Evolutionary conservation across 2,797 vertebrate genomes (phyloP).

Genomic region (Crocodylus rhombifer): DNA sequence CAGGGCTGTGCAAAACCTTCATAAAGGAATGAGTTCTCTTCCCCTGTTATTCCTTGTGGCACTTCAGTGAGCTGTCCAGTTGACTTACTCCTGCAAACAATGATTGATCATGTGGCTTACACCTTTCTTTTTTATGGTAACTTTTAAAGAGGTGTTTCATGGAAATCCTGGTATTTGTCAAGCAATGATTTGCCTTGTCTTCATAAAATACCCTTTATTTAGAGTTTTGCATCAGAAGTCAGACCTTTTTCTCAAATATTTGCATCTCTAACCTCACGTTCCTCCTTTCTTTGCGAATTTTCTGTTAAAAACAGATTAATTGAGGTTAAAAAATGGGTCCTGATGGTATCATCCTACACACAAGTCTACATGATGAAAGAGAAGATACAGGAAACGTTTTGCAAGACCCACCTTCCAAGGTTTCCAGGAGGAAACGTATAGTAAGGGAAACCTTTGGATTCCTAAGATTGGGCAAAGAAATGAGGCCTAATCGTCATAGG

Average conservation of each 20-base stretch:
- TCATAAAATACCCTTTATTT: not conserved
- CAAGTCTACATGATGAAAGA: not conserved
- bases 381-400: not conserved
- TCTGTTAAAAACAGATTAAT: not conserved
- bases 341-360: rapidly evolving
- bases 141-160: not conserved
- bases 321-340: not conserved
- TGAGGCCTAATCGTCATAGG: too few relatives aligned
- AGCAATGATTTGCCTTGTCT: not conserved
- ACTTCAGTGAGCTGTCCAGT: not conserved
- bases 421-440: not conserved
- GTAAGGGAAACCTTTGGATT: not conserved
- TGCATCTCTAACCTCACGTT: not conserved
- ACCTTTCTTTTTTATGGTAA: not conserved
- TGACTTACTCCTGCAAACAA: not conserved
- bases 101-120: not conserved
- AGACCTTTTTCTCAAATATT: not conserved
- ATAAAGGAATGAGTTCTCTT: not conserved
- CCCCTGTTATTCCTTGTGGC: not conserved
- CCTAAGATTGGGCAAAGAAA: not conserved
- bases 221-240: not conserved
- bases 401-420: not conserved
- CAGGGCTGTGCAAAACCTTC: not conserved
- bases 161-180: not conserved
- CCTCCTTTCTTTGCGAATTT: not conserved